phyloP scores from a whole-genome alignment of 2,113 vertebrate species.

The Electrona antarctica region DNA sequence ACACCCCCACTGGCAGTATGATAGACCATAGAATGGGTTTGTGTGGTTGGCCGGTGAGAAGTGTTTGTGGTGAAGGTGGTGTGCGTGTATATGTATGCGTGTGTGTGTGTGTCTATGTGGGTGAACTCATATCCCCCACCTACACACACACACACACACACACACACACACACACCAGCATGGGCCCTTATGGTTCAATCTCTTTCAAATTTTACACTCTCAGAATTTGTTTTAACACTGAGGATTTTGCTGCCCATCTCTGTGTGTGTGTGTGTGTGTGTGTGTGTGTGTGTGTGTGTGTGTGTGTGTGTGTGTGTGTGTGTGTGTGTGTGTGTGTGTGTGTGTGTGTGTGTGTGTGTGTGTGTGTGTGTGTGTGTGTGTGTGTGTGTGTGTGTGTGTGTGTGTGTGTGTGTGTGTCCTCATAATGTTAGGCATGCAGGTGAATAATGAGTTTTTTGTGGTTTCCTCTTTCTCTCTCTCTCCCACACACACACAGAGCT shows the following conservation, averaged over 20 bases:
- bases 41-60: conserved; percentile 1
- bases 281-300: neutral
- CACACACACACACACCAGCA: neutral
- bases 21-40: neutral
- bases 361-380: neutral
- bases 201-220: too few relatives aligned
- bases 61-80: neutral
- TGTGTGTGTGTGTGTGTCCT: neutral
- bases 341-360: neutral
- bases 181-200: neutral
- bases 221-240: too few relatives aligned
- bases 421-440: conserved; percentile 23
- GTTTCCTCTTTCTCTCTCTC: conserved; percentile 8
- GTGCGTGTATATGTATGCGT: neutral
- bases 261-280: neutral
- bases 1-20: neutral
- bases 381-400: neutral
- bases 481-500: conserved; percentile 14
- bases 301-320: neutral
- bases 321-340: neutral
- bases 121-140: neutral
- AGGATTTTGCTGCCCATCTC: neutral
- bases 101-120: neutral
- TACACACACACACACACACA: neutral
- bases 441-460: conserved; percentile 50